Evolutionary conservation across 2,888 invertebrate species (phyloP).

Genomic region (Ligdia adustata): DNA sequence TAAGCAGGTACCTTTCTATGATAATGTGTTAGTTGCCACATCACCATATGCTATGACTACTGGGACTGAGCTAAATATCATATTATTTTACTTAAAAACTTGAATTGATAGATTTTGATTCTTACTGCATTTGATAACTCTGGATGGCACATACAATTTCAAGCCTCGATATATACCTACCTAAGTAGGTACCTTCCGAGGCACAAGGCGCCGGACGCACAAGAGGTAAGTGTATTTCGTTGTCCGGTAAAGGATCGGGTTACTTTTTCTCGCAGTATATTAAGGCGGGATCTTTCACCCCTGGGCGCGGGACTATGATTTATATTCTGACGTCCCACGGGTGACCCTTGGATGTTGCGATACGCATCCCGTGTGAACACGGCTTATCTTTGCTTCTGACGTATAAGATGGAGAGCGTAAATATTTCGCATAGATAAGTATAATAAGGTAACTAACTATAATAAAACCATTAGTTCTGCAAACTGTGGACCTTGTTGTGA

Average conservation of each 20-base stretch:
- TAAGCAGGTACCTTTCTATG: too few species aligned
- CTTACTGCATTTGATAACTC: too few species aligned
- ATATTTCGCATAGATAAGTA: too few species aligned
- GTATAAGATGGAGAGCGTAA: conserved; percentile 28
- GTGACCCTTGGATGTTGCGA: conserved; percentile 43
- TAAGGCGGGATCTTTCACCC: conserved; percentile 67
- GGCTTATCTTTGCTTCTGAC: conserved; percentile 43
- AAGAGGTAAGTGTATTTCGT: conserved; percentile 57
- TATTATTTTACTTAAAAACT: too few species aligned
- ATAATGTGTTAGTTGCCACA: too few species aligned
- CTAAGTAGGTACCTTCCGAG: background rate
- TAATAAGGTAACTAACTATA: too few species aligned
- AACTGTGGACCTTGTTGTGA: too few species aligned
- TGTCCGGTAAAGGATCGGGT: conserved; percentile 62
- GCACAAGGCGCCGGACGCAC: conserved; percentile 4
- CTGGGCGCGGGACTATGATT: conserved; percentile 66
- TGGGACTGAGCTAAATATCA: too few species aligned
- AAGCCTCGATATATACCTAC: background rate
- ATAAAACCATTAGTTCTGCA: too few species aligned
- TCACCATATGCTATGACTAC: too few species aligned
- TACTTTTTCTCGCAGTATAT: conserved; percentile 77
- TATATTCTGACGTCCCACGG: conserved; percentile 44
- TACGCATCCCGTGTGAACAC: conserved; percentile 47
- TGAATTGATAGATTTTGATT: too few species aligned
- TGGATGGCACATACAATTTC: background rate